Evolutionary conservation across 2,797 vertebrate genomes (phyloP).

Genomic region (Sebastes steindachneri): DNA sequence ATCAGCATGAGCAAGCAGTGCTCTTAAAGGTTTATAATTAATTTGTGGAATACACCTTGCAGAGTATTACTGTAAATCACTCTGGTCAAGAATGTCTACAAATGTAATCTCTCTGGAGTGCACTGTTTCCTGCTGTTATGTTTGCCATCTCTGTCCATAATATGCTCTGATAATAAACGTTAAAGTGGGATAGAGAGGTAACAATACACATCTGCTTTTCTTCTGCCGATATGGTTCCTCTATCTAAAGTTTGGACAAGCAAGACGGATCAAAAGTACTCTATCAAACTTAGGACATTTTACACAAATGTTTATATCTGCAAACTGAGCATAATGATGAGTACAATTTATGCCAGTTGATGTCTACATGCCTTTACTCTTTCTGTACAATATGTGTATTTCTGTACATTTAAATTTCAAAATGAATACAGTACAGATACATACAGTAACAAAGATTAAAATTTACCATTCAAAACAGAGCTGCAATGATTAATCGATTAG

Average conservation of each 20-base stretch:
- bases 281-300: background rate
- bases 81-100: too few relatives aligned
- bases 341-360: background rate
- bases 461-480: background rate
- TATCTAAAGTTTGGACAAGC: background rate
- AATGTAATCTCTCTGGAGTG: too few relatives aligned
- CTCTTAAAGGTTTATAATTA: background rate
- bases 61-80: background rate
- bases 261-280: background rate
- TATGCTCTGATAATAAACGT: background rate
- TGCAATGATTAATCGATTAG: too few relatives aligned
- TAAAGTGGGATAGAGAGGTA: background rate
- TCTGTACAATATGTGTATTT: background rate
- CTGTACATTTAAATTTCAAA: background rate
- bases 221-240: background rate
- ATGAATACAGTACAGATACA: background rate
- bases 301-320: background rate
- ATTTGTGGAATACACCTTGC: background rate
- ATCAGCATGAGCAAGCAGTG: background rate
- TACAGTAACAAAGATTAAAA: background rate
- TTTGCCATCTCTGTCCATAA: background rate
- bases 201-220: background rate
- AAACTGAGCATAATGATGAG: background rate
- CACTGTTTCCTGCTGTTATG: background rate
- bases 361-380: background rate